Percentiles rank a stretch among this genome's conserved stretches.
These are phyloP conservation scores for Etheostoma spectabile DNA, from an alignment of 2,113 vertebrate genomes.

Conservation along the genomic window DNA sequence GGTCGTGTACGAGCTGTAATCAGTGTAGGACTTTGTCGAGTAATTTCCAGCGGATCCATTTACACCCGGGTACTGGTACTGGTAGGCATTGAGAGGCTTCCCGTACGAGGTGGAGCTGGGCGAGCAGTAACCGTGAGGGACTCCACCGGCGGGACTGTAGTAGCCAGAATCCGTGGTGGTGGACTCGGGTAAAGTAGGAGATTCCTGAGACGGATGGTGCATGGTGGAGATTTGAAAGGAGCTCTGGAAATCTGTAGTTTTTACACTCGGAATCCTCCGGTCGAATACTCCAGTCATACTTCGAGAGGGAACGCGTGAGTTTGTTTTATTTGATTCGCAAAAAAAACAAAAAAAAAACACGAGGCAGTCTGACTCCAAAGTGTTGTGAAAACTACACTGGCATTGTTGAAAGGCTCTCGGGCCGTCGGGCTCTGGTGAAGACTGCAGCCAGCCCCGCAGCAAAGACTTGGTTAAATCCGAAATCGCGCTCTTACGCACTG, in stretches of 20 bases:
- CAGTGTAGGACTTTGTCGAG: conserved; percentile 93
- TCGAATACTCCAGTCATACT: conserved; percentile 99
- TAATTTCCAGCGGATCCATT: conserved; percentile 93
- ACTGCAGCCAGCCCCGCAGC: conserved; percentile 95
- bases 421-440: conserved; percentile 87
- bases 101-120: conserved; percentile 94
- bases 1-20: conserved; percentile 91
- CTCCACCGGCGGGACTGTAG: conserved; percentile 93
- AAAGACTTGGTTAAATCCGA: conserved; percentile 99
- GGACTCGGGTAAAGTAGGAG: conserved; percentile 97
- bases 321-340: conserved; percentile 53
- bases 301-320: conserved; percentile 65
- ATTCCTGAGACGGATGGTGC: conserved; percentile 95
- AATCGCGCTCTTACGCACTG: conserved; percentile 99
- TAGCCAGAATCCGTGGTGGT: conserved; percentile 98
- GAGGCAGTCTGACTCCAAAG: conserved; percentile 72
- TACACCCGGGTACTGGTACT: conserved; percentile 96
- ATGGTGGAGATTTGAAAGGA: conserved; percentile 93
- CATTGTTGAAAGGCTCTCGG: conserved; percentile 79
- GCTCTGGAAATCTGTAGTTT: conserved; percentile 93
- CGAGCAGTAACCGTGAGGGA: conserved; percentile 96
- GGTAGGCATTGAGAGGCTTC: conserved; percentile 95
- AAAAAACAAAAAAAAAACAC: conserved; percentile 11
- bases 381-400: conserved; percentile 75
- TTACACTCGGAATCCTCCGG: conserved; percentile 93